A percentile compares a stretch with the other conserved stretches of the same genome.
phyloP scores from a whole-genome alignment of 2,888 invertebrate species.

The Lydus trimaculatus region DNA sequence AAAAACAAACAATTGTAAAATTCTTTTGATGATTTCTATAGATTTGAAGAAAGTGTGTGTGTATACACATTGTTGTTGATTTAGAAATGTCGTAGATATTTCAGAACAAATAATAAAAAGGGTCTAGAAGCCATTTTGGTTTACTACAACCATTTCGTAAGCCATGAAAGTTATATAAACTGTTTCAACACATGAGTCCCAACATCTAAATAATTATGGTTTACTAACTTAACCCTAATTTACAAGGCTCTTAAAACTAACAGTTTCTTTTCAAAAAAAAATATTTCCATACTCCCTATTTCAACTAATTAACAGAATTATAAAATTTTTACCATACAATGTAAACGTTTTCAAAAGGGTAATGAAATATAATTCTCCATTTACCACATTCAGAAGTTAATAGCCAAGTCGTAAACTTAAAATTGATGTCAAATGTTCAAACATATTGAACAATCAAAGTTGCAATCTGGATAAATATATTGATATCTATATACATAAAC shows the following conservation, averaged over 20 bases:
- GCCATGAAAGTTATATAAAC: constrained; percentile 39
- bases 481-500: constrained; percentile 19
- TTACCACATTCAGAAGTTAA: constrained; percentile 24
- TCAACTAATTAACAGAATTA: constrained; percentile 29
- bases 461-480: constrained; percentile 18
- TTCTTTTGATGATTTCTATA: constrained; percentile 10
- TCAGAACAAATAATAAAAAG: constrained; percentile 31
- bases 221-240: constrained; percentile 27
- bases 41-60: background rate
- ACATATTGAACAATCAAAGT: constrained; percentile 18
- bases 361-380: constrained; percentile 28
- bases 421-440: constrained; percentile 18
- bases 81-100: constrained; percentile 20
- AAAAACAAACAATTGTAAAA: constrained; percentile 15
- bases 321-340: constrained; percentile 29
- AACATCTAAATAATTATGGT: constrained; percentile 41
- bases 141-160: constrained; percentile 33
- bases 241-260: constrained; percentile 14
- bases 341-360: constrained; percentile 25
- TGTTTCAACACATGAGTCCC: constrained; percentile 37
- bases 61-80: background rate
- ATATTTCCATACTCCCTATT: constrained; percentile 12
- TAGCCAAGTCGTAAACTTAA: constrained; percentile 17
- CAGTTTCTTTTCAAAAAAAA: background rate
- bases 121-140: constrained; percentile 25